phyloP scores from a whole-genome alignment of 2,113 vertebrate genomes.

The Ceuthmochares aereus region DNA sequence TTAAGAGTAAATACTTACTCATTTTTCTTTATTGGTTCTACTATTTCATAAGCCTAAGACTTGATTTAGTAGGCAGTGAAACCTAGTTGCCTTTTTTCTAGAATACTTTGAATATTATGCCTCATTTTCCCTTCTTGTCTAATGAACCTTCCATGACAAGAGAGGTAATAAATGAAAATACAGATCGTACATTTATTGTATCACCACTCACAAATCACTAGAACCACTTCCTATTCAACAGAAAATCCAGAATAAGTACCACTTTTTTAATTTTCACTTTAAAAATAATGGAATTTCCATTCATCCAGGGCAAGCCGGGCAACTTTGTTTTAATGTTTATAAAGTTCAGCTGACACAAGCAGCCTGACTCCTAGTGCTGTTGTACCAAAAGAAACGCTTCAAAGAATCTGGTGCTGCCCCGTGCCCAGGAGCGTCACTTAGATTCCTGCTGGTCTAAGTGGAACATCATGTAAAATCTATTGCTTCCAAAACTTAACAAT shows the following conservation, averaged over 20 bases:
- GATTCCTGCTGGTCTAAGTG: neutral
- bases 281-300: neutral
- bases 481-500: neutral
- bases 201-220: neutral
- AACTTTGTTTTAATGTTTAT: neutral
- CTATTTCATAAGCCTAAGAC: neutral
- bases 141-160: neutral
- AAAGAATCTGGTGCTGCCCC: neutral
- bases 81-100: neutral
- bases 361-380: neutral
- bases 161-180: neutral
- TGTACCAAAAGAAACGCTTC: neutral
- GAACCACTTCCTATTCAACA: neutral
- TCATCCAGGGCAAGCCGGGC: neutral
- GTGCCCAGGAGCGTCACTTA: fast-evolving
- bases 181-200: neutral
- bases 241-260: neutral
- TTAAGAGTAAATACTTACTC: neutral
- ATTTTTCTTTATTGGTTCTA: neutral
- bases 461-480: neutral
- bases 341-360: neutral
- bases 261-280: neutral
- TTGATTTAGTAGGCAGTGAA: neutral
- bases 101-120: neutral
- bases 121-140: neutral